Evolutionary conservation across 2,113 vertebrate species (phyloP).

Genomic region (Lepidothrix coronata): DNA sequence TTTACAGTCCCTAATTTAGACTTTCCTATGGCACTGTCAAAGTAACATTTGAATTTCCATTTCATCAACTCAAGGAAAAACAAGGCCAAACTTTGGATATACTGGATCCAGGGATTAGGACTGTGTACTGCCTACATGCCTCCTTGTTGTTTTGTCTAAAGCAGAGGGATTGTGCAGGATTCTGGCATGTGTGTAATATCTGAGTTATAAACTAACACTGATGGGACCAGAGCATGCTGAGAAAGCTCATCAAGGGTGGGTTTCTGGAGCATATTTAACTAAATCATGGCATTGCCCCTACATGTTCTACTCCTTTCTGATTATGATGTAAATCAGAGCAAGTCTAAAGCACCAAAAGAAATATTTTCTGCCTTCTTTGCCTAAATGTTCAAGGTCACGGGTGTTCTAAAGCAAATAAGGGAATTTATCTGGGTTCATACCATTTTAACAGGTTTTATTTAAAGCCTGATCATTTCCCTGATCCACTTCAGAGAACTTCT

Average conservation of each 20-base stretch:
- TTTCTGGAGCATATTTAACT: not conserved
- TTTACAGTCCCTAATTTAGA: constrained; percentile 58
- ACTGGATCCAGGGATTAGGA: not conserved
- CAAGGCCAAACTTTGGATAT: not conserved
- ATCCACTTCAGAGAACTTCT: not conserved
- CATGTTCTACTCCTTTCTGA: not conserved
- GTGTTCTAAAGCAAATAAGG: not conserved
- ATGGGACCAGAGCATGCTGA: not conserved
- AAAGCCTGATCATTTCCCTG: not conserved
- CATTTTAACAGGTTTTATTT: not conserved
- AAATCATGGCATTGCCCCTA: not conserved
- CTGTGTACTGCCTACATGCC: not conserved
- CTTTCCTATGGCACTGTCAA: constrained; percentile 11
- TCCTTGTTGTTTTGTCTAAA: constrained; percentile 9
- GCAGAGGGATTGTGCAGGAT: not conserved
- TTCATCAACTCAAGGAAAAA: constrained; percentile 27
- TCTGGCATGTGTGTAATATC: not conserved
- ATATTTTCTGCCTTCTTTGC: not conserved
- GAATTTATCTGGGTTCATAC: not conserved
- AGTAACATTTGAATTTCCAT: constrained; percentile 50
- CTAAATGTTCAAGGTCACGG: not conserved
- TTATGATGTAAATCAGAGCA: not conserved
- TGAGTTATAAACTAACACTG: not conserved
- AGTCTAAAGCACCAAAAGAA: not conserved
- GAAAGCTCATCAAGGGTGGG: not conserved